Evolutionary conservation across 2,113 vertebrate genomes (phyloP).

Genomic region (Neodon shergylaensis): DNA sequence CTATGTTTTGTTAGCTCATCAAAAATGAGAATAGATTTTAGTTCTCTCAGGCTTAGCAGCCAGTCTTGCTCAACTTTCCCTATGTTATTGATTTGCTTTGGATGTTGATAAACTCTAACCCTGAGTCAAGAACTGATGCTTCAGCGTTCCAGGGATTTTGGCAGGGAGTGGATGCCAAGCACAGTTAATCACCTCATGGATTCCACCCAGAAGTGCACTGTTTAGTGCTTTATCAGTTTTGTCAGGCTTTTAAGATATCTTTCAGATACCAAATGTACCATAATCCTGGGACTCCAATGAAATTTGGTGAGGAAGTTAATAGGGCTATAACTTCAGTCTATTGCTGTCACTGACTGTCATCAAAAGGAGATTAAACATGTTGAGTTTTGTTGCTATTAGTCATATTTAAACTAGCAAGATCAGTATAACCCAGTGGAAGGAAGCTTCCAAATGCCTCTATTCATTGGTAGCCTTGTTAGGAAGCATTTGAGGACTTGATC

Average conservation of each 20-base stretch:
- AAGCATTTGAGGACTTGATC: slow-evolving; percentile 2
- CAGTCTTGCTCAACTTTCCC: slow-evolving; percentile 45
- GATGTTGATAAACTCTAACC: neutral
- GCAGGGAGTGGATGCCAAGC: neutral
- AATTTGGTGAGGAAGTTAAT: neutral
- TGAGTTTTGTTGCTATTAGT: slow-evolving; percentile 34
- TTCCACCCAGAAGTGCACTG: neutral
- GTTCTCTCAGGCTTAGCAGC: neutral
- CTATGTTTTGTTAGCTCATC: slow-evolving; percentile 13
- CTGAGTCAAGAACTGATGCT: neutral
- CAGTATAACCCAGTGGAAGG: neutral
- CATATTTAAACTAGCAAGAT: neutral
- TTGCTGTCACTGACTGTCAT: neutral
- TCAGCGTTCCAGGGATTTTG: slow-evolving; percentile 36
- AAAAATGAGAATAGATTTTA: slow-evolving; percentile 49
- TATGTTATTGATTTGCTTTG: slow-evolving; percentile 63
- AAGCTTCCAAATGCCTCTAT: neutral
- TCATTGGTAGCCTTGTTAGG: slow-evolving; percentile 32
- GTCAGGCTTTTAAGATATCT: neutral
- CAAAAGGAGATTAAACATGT: slow-evolving; percentile 27
- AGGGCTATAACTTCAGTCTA: neutral
- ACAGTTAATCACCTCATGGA: neutral
- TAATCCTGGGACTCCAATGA: neutral
- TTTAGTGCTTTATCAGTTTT: slow-evolving; percentile 49
- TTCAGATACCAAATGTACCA: slow-evolving; percentile 40